A percentile compares a stretch with the other conserved stretches of the same genome.
These are phyloP conservation scores for Anorthoa munda DNA, from an alignment of 2,888 invertebrate genomes.

Conservation along the genomic window DNA sequence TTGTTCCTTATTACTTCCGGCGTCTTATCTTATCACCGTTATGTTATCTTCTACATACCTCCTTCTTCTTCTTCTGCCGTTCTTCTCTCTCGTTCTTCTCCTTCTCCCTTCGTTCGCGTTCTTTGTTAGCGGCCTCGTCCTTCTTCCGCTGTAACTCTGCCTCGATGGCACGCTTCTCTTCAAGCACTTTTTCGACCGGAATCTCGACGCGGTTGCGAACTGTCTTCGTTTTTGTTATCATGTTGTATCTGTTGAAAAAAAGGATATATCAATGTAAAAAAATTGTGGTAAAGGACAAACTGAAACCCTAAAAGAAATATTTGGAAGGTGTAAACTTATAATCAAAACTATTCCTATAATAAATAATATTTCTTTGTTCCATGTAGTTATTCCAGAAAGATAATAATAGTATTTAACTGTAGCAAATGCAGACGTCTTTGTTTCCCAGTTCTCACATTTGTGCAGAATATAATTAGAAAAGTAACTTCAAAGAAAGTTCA, in stretches of 20 bases:
- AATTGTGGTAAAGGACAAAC: not conserved
- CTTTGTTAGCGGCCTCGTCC: constrained; percentile 77
- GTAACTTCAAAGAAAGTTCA: not conserved
- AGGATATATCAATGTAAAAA: not conserved
- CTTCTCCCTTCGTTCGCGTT: constrained; percentile 76
- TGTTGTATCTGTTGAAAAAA: constrained; percentile 79
- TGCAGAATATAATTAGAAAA: not conserved
- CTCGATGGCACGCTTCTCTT: constrained; percentile 83
- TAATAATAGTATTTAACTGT: not conserved
- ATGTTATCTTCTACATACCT: constrained; percentile 70
- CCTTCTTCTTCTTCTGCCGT: constrained; percentile 84
- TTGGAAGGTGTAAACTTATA: too few species aligned
- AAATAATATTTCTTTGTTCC: too few species aligned
- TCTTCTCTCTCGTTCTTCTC: constrained; percentile 81
- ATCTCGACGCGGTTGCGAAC: constrained; percentile 84
- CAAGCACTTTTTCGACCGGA: constrained; percentile 86
- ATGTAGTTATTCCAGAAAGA: too few species aligned
- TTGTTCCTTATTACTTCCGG: too few species aligned
- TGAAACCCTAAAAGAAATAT: not conserved
- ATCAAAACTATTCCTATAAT: not conserved
- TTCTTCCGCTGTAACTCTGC: constrained; percentile 78
- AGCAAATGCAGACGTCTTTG: too few species aligned
- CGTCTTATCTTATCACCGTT: not conserved
- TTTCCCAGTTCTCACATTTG: not conserved
- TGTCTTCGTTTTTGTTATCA: constrained; percentile 86